Conservation (phyloP, 1,140 invertebrate genomes). For the Hycleus cichorii region DNA sequence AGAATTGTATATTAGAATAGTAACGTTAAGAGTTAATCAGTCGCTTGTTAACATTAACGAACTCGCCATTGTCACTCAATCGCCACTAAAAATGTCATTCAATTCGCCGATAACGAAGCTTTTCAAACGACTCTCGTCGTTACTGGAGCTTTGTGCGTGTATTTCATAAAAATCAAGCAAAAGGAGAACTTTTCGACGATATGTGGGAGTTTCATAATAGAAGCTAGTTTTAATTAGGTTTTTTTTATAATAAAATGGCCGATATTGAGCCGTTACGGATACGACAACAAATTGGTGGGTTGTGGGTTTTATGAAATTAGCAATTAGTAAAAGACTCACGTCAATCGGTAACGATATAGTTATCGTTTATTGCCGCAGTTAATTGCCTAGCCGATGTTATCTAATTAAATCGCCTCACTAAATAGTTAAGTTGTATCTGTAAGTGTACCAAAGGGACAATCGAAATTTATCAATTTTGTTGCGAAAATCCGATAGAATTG, state of each 20-base stretch:
- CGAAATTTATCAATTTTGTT: too few relatives aligned
- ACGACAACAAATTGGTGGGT: background rate
- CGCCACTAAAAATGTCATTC: slow-evolving; percentile 33
- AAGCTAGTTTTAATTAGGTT: too few relatives aligned
- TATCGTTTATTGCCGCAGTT: slow-evolving; percentile 18
- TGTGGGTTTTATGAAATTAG: slow-evolving; percentile 5
- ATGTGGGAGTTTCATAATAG: too few relatives aligned
- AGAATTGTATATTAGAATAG: background rate
- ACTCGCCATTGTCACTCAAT: slow-evolving; percentile 27
- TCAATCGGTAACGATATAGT: slow-evolving; percentile 24
- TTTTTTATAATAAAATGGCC: too few relatives aligned
- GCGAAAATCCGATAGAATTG: too few relatives aligned
- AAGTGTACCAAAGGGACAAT: too few relatives aligned
- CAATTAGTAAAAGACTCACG: slow-evolving; percentile 19
- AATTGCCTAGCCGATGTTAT: slow-evolving; percentile 2
- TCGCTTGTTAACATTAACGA: slow-evolving; percentile 35
- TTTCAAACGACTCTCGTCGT: slow-evolving; percentile 21
- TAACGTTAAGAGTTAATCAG: slow-evolving; percentile 29
- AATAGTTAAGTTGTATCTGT: slow-evolving; percentile 1
- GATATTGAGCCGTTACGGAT: too few relatives aligned
- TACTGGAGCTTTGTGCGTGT: slow-evolving; percentile 27
- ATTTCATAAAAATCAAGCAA: slow-evolving; percentile 13
- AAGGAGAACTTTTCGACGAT: background rate
- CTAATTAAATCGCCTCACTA: slow-evolving; percentile 12
- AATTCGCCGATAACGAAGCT: slow-evolving; percentile 27